A percentile compares a stretch with the other conserved stretches of the same genome.
These are phyloP conservation scores for Oryzias woworae DNA, from an alignment of 2,113 vertebrate species.

Conservation along the genomic window DNA sequence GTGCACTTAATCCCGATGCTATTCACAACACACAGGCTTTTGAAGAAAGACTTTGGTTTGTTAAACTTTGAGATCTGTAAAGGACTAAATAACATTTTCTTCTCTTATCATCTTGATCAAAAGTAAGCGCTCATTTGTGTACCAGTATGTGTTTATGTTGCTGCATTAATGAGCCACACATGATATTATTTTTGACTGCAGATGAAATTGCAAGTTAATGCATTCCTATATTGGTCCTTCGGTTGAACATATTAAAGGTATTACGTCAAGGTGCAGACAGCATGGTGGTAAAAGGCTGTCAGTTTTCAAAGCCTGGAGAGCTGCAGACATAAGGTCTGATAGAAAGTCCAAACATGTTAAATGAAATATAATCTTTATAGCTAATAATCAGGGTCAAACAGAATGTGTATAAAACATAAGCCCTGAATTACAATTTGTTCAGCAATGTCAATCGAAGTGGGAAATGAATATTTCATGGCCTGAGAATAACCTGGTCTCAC, in stretches of 20 bases:
- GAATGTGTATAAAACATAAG: conserved; percentile 37
- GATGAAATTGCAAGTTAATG: conserved; percentile 33
- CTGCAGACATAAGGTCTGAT: conserved; percentile 50
- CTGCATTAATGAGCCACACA: too few relatives aligned
- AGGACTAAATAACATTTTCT: too few relatives aligned
- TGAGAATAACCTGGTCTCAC: conserved; percentile 31
- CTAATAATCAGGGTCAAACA: conserved; percentile 54
- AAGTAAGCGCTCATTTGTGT: too few relatives aligned
- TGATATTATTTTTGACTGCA: conserved; percentile 5
- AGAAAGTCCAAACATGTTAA: conserved; percentile 50
- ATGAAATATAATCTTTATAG: conserved; percentile 61
- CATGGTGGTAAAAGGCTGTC: conserved; percentile 54
- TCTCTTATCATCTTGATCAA: too few relatives aligned
- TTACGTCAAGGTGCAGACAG: conserved; percentile 31
- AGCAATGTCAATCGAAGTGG: conserved; percentile 48
- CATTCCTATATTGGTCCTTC: conserved; percentile 52
- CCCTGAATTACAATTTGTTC: conserved; percentile 36
- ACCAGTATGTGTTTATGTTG: too few relatives aligned
- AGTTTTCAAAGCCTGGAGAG: conserved; percentile 31
- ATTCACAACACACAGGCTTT: too few relatives aligned
- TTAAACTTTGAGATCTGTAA: too few relatives aligned
- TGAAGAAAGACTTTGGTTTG: too few relatives aligned
- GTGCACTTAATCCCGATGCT: too few relatives aligned
- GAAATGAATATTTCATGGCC: conserved; percentile 51
- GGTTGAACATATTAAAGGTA: conserved; percentile 64